Percentiles rank a stretch among this genome's conserved stretches.
Conservation (phyloP, 2,113 vertebrate species). For the Periophthalmodon schlosseri region DNA sequence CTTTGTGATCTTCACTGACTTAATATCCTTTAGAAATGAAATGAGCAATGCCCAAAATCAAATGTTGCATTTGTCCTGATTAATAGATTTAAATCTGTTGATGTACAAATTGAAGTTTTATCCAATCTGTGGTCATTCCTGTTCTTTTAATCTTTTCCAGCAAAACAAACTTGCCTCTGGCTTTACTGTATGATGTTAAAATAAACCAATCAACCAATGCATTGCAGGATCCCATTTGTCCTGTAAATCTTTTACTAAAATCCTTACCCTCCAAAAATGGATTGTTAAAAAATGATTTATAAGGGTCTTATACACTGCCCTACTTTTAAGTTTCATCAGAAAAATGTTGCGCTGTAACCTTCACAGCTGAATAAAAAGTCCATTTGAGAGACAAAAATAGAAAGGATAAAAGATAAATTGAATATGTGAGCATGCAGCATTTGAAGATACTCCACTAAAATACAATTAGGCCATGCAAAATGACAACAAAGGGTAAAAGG, state of each 20-base stretch:
- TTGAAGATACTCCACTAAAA: background rate
- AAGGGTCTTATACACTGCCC: background rate
- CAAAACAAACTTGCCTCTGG: background rate
- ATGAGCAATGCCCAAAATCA: background rate
- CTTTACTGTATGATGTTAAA: background rate
- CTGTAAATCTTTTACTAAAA: background rate
- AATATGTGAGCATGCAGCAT: background rate
- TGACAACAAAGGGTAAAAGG: background rate
- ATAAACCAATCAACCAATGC: background rate
- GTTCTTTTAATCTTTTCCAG: background rate
- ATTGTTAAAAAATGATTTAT: background rate
- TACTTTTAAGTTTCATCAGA: background rate
- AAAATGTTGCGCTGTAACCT: background rate
- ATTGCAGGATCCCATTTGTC: conserved; percentile 7
- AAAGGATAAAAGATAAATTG: background rate
- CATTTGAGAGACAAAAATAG: background rate
- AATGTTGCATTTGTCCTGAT: background rate
- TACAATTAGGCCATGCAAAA: background rate
- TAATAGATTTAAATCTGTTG: background rate
- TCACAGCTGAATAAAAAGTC: background rate
- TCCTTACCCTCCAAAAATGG: background rate
- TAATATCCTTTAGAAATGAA: background rate
- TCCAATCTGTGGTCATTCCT: background rate
- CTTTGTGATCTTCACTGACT: background rate
- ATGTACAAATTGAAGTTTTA: background rate